A percentile compares a stretch with the other conserved stretches of the same genome.
These are phyloP conservation scores for Kuschelorhynchus macadamiae DNA, from an alignment of 2,888 invertebrate species.

Conservation along the genomic window DNA sequence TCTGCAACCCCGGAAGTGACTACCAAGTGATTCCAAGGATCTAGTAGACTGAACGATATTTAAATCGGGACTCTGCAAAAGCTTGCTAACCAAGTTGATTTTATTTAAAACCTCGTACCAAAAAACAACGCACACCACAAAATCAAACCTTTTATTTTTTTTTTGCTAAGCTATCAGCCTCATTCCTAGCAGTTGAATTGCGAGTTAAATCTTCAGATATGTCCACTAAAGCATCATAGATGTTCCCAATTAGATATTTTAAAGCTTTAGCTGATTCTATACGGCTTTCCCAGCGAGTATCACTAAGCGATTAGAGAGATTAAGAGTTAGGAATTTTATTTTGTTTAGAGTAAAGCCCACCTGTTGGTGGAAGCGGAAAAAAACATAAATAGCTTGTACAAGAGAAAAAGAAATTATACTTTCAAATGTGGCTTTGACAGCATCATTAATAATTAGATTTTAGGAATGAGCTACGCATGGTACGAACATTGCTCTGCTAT, in stretches of 20 bases:
- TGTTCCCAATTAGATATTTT: too few species aligned
- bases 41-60: too few species aligned
- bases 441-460: slow-evolving; percentile 32
- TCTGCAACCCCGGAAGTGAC: too few species aligned
- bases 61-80: too few species aligned
- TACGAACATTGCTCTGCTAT: slow-evolving; percentile 7
- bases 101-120: too few species aligned
- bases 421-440: slow-evolving; percentile 30
- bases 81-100: too few species aligned
- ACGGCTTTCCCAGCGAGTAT: slow-evolving; percentile 28
- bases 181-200: not conserved
- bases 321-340: slow-evolving; percentile 41
- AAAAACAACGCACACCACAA: not conserved
- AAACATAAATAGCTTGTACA: slow-evolving; percentile 38
- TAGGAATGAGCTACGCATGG: slow-evolving; percentile 33
- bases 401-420: slow-evolving; percentile 39
- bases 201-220: not conserved
- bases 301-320: slow-evolving; percentile 22
- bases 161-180: not conserved
- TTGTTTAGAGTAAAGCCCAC: not conserved
- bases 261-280: slow-evolving; percentile 22
- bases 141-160: not conserved
- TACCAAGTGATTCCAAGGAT: too few species aligned
- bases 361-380: slow-evolving; percentile 34
- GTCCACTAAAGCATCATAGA: too few species aligned